Evolutionary conservation across 2,888 invertebrate genomes (phyloP), one percentile per base, ranked within the genome.

Genomic region (Palloptera scutellata): DNA sequence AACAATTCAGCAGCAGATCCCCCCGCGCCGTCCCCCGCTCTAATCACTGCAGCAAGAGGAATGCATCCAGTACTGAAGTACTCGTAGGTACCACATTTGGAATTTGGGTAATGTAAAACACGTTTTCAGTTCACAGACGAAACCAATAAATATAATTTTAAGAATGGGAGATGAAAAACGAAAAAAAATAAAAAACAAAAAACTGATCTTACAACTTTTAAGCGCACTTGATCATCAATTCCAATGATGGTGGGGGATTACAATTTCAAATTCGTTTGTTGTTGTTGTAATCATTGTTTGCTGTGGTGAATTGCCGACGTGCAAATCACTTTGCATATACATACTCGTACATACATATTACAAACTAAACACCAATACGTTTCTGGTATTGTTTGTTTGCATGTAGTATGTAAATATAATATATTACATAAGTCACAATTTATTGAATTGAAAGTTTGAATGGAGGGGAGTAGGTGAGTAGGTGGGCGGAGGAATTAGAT

Each of bases 181-280:
- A 48, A 13, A 48, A 48, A 4, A 6, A 48, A 48, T 5, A n/a
- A 3, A 11, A 48, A 5, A 11, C 6, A 48, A n/a, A 48, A 48
- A 48, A 48, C 48, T 11, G 48, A 13, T 48, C 10, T 5, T 48
- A 48, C 48, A 48, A 15, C 48, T 48, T 48, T 48, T 6, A 15
- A 48, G 48, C 48, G 48, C 48, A 48, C 48, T 48, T 48, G 48
- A 48, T 48, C 48, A 15, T 48, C 48, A 48, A 48, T 48, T 48
- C 15, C 15, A 48, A 48, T 48, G 48, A 13, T 3, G 48, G 5
- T 12, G 10, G n/a, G 48, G n/a, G 15, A 48, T 48, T 48, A 13
- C 48, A 15, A 48, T 48, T 30, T 30, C 30, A 30, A 30, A 30
- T 30, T 30, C 2, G 6, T 2, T 30, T 30, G n/a, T n/a, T n/a